Base-by-base conservation (phyloP, 2,888 invertebrate species). In the Dicyrtoma fusca region DNA sequence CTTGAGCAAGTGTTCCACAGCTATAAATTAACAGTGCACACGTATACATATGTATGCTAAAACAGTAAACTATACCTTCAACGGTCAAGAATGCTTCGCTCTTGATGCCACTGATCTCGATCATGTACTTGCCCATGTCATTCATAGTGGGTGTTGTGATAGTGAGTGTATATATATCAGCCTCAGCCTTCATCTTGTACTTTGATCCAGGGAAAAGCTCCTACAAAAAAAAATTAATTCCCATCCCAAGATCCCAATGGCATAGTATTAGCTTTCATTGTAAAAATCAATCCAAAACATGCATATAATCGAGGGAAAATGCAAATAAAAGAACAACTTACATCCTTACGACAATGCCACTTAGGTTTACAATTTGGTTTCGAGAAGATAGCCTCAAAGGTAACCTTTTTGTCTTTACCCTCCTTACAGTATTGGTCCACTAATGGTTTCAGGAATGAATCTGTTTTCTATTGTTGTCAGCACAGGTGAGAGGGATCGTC, bases 161-260 rank as follows among this genome's bases (percentile, higher is more conserved):
- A 78, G 94, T 91, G 77, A 99, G 87, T 82, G 91, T 92, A 84
- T 98, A 97, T 0, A 90, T 89, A 82, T 96, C 95, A 82, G 91
- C 92, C 83, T 97, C 96, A 82, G 90, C 92, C 82, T 91, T 92
- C 85, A 99, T 94, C 85, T 98, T 97, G 84, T 94, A 98, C 85
- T 97, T 99, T 73, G 95, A 91, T 79, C 98, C 95, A 76, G 92
- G 89, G 86, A 98, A 98, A 65, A 97, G 87, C 88, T 98, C 97
- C 92, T 96, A 82, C 25, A 82, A 82, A 11, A 25, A 65, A 34
- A 42, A 19, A 65, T n/a, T n/a, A n/a, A n/a, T n/a, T n/a, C n/a
- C n/a, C n/a, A n/a, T n/a, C n/a, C n/a, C n/a, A n/a, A n/a, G n/a
- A n/a, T n/a, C n/a, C n/a, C n/a, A n/a, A n/a, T n/a, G n/a, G n/a